Percentiles rank a stretch among this genome's conserved stretches.
These are phyloP conservation scores for Junonia oenone DNA, from an alignment of 2,888 invertebrate species.

Conservation along the genomic window DNA sequence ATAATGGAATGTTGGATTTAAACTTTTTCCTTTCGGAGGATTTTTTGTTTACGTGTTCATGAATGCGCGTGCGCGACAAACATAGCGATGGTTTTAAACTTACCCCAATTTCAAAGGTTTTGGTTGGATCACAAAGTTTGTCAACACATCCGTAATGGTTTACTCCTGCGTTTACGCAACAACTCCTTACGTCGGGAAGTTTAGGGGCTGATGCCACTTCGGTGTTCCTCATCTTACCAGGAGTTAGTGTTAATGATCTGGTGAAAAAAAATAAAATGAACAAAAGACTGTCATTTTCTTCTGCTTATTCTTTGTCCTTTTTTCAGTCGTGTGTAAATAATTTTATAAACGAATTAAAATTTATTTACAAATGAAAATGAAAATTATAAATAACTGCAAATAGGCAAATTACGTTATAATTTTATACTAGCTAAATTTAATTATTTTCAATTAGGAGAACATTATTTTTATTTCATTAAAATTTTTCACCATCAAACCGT, in stretches of 20 bases:
- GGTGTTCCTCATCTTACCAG: slow-evolving; percentile 80
- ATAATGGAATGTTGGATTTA: too few relatives aligned
- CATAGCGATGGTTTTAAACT: slow-evolving; percentile 33
- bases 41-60: background rate
- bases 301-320: too few relatives aligned
- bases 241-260: slow-evolving; percentile 83
- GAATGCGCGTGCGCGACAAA: background rate
- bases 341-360: too few relatives aligned
- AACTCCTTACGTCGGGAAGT: slow-evolving; percentile 86
- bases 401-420: too few relatives aligned
- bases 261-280: background rate
- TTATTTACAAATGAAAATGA: too few relatives aligned
- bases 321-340: too few relatives aligned
- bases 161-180: slow-evolving; percentile 86
- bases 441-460: too few relatives aligned
- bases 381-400: too few relatives aligned
- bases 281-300: too few relatives aligned
- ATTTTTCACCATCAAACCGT: background rate
- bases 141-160: slow-evolving; percentile 86
- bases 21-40: too few relatives aligned
- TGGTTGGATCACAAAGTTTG: slow-evolving; percentile 88
- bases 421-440: too few relatives aligned
- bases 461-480: background rate
- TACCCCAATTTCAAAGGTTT: slow-evolving; percentile 69
- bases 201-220: slow-evolving; percentile 81